Evolutionary conservation across 2,113 vertebrate genomes (phyloP), one percentile per base, ranked within the genome.

Genomic region (Potamarius usumacintae): DNA sequence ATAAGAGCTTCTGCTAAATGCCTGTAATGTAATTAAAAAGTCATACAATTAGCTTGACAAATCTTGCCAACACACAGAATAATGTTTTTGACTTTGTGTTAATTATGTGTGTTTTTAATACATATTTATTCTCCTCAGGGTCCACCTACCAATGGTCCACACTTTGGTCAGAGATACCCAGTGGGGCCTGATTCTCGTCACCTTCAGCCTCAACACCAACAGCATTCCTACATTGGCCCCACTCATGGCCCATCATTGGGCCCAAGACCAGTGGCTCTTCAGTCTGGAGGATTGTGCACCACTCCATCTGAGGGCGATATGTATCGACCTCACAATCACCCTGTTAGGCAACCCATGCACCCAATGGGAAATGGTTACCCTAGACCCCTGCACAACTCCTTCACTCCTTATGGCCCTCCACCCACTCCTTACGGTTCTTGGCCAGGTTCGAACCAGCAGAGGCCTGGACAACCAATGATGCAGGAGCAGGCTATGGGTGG

Each of bases 331-430:
- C 91, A 95, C 62, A 96, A 95, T 30, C 91, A 90, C 67, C 89
- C 93, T 20, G 95, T 95, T 9, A 87, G 93, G 3, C 93, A 93
- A 86, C 87, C 91, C 82, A 85, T 93, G 77, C 92, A 92, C 84
- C 90, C 94, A 0, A 83, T 93, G 87, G 90, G 89, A 7, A 94
- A 94, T 91, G 85, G 89, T 57, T 95, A 96, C 5, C 90, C 96
- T 0, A 92, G 96, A 52, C 96, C 96, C 25, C 96, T 93, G 85
- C 93, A 94, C 87, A 93, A 87, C 89, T 92, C 96, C 83, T 98
- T 97, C 90, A 94, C 93, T 5, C 94, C 95, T 11, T 95, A 97
- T 91, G 96, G 97, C 83, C 96, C 96, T 86, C 93, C 87, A 94
- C 95, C 0, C 89, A 93, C 0, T 95, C 0, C 92, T 95, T 0